These are phyloP conservation scores for Typhlichthys eigenmanni DNA, from an alignment of 2,797 vertebrate species.

Conservation along the genomic window DNA sequence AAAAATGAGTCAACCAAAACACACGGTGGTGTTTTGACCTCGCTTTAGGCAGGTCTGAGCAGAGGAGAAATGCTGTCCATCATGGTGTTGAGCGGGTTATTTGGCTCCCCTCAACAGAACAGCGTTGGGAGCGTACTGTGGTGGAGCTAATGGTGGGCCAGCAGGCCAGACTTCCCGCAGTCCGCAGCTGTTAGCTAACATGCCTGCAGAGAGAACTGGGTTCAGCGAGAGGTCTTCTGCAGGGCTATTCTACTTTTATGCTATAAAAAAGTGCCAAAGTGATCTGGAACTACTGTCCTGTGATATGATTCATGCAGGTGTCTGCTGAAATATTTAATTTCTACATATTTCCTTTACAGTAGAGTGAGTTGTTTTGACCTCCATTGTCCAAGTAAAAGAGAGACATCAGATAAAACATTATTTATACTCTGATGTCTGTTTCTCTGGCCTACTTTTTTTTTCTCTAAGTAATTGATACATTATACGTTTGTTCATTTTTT, in stretches of 20 bases:
- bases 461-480: background rate
- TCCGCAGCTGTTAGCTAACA: slow-evolving; percentile 54
- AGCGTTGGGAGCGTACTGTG: slow-evolving; percentile 52
- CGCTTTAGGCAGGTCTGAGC: background rate
- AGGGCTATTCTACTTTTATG: slow-evolving; percentile 22
- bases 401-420: no score
- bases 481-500: background rate
- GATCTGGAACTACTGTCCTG: slow-evolving; percentile 14
- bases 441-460: no score
- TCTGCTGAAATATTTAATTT: background rate
- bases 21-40: slow-evolving; percentile 15
- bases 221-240: slow-evolving; percentile 60
- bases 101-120: slow-evolving; percentile 52
- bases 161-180: slow-evolving; percentile 42
- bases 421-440: no score
- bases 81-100: slow-evolving; percentile 28
- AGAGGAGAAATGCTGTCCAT: slow-evolving; percentile 13
- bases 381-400: background rate
- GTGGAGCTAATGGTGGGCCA: slow-evolving; percentile 58
- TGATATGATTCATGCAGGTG: slow-evolving; percentile 36
- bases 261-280: slow-evolving; percentile 10
- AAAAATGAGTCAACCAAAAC: slow-evolving; percentile 48
- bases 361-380: background rate
- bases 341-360: background rate
- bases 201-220: slow-evolving; percentile 47